These are phyloP conservation scores for Meghimatium bilineatum DNA, from an alignment of 2,888 invertebrate genomes.

Conservation along the genomic window DNA sequence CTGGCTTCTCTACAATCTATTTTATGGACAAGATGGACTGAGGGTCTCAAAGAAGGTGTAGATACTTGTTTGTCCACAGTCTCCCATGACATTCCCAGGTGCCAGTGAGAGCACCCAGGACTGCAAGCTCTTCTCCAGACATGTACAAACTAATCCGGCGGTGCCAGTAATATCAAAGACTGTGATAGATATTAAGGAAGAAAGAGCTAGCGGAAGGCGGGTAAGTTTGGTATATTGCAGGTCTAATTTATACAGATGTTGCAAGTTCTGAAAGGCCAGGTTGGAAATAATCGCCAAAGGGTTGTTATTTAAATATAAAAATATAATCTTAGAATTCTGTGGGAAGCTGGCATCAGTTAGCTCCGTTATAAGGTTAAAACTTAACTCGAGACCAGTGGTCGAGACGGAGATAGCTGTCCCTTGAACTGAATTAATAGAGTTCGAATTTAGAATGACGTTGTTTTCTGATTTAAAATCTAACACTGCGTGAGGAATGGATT, in stretches of 20 bases:
- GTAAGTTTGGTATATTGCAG: slow-evolving; percentile 7
- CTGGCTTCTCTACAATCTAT: too few relatives aligned
- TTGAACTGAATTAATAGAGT: not conserved
- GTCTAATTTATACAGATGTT: not conserved
- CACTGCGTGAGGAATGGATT: not conserved
- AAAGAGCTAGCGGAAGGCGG: not conserved
- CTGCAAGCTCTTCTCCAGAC: not conserved
- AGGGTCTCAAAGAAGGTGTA: not conserved
- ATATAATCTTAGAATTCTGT: not conserved
- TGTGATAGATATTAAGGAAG: not conserved
- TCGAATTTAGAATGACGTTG: not conserved
- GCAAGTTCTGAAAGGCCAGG: not conserved
- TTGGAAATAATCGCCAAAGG: not conserved
- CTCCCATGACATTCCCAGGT: not conserved
- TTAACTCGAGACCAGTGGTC: not conserved
- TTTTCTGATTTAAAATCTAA: not conserved
- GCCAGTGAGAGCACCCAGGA: not conserved
- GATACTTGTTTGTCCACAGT: not conserved
- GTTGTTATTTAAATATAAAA: not conserved
- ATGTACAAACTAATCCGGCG: not conserved
- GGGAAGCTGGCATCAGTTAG: slow-evolving; percentile 3
- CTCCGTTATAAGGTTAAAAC: not conserved
- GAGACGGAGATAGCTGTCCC: not conserved
- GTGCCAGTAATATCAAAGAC: not conserved
- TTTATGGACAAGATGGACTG: not conserved